These are phyloP conservation scores for Seriola rivoliana DNA, from an alignment of 2,113 vertebrate species.

Conservation along the genomic window DNA sequence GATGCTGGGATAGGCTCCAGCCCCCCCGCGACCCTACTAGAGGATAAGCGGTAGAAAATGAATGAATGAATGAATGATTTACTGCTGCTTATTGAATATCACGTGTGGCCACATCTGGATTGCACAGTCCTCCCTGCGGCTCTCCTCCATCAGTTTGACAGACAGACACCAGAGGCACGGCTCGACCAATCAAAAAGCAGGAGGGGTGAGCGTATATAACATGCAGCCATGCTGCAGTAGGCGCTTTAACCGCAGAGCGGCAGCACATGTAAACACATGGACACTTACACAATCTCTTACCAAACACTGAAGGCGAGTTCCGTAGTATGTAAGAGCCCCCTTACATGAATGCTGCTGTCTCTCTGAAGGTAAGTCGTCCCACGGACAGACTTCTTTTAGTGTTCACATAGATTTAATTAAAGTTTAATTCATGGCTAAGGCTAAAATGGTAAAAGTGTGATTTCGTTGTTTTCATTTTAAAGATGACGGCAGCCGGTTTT, in stretches of 20 bases:
- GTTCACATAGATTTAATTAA: accelerated
- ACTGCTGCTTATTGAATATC: not conserved
- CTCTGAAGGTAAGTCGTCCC: conserved; percentile 10
- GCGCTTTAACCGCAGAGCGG: not conserved
- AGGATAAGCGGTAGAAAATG: no score
- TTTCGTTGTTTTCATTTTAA: not conserved
- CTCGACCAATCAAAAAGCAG: not conserved
- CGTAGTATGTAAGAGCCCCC: not conserved
- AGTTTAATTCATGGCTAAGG: not conserved
- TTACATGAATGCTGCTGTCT: not conserved
- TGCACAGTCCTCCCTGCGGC: not conserved
- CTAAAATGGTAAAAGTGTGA: not conserved
- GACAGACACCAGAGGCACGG: no score
- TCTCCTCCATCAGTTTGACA: not conserved
- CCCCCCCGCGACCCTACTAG: no score
- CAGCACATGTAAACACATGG: conserved; percentile 47
- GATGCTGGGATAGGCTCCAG: no score
- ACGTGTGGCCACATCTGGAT: not conserved
- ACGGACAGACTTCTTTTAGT: not conserved
- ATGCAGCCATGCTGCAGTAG: conserved; percentile 8
- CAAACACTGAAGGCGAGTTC: conserved; percentile 20
- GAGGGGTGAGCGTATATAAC: not conserved
- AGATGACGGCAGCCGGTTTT: not conserved
- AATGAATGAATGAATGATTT: no score
- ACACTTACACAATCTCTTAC: conserved; percentile 42